Conservation (phyloP, 2,888 invertebrate genomes). For the Cancer borealis region DNA sequence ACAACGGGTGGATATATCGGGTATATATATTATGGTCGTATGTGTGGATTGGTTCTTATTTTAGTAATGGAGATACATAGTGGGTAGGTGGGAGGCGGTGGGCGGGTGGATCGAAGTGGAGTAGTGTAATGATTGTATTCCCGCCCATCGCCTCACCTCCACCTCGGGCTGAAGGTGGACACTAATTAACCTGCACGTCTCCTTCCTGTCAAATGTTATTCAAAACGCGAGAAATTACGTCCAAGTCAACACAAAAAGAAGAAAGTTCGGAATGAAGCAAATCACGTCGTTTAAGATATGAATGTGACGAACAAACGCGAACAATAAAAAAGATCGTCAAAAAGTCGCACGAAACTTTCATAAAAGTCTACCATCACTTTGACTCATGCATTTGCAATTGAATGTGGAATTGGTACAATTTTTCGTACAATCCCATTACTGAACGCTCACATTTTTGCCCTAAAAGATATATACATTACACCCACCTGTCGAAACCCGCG, state of each 20-base stretch:
- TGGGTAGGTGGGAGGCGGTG: background rate
- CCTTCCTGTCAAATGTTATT: background rate
- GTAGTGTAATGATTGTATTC: background rate
- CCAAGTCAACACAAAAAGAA: background rate
- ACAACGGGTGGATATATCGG: too few relatives aligned
- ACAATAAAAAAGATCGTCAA: background rate
- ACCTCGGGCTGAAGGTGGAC: background rate
- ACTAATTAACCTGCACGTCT: background rate
- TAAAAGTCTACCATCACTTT: background rate
- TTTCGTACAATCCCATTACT: slow-evolving; percentile 16
- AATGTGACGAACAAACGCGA: background rate
- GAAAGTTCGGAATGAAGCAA: background rate
- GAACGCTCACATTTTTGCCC: slow-evolving; percentile 34
- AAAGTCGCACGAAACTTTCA: background rate
- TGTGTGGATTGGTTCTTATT: too few relatives aligned
- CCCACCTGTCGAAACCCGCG: background rate
- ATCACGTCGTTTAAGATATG: background rate
- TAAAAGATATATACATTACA: slow-evolving; percentile 25
- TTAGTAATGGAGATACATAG: background rate
- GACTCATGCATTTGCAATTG: slow-evolving; percentile 10
- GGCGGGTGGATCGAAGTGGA: background rate
- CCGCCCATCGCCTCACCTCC: background rate
- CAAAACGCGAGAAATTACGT: background rate
- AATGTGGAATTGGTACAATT: background rate
- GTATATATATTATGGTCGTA: background rate